A percentile compares a stretch with the other conserved stretches of the same genome.
phyloP scores from a whole-genome alignment of 2,888 invertebrate species.

The Drosophila nr. medialis region DNA sequence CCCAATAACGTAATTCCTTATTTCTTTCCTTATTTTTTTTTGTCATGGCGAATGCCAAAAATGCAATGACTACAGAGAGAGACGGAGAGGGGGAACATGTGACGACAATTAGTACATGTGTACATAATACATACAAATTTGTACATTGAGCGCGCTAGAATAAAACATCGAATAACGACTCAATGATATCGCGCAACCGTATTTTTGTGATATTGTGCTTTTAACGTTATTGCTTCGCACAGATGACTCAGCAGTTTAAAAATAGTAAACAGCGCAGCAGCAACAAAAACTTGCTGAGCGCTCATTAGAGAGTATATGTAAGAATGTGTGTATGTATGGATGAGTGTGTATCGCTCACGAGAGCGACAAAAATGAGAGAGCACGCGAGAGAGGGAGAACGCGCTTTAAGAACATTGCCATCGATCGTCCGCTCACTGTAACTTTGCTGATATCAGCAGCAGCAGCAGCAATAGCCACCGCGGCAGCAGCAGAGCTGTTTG shows the following conservation, averaged over 20 bases:
- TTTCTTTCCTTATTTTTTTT: neutral
- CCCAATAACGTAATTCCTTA: conserved; percentile 42
- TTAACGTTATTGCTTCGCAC: conserved; percentile 74
- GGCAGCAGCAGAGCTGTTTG: conserved; percentile 64
- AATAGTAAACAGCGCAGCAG: conserved; percentile 83
- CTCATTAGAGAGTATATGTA: conserved; percentile 46
- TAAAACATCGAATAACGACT: conserved; percentile 32
- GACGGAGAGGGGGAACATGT: neutral
- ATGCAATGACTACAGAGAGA: conserved; percentile 14
- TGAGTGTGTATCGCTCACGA: conserved; percentile 11
- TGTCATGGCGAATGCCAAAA: conserved; percentile 29
- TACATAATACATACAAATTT: conserved; percentile 27
- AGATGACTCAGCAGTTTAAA: conserved; percentile 85
- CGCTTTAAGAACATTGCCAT: conserved; percentile 47
- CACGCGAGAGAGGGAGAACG: conserved; percentile 14
- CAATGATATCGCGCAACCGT: conserved; percentile 42
- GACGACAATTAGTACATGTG: conserved; percentile 28
- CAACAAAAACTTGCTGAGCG: conserved; percentile 56
- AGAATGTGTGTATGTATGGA: neutral
- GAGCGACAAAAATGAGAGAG: conserved; percentile 18
- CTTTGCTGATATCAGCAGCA: conserved; percentile 72
- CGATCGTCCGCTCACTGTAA: conserved; percentile 38
- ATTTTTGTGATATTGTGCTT: conserved; percentile 50
- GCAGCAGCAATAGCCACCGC: conserved; percentile 22
- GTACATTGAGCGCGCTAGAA: conserved; percentile 41